Conservation (phyloP, 1,140 invertebrate genomes). For the Megalonaias nervosa region DNA sequence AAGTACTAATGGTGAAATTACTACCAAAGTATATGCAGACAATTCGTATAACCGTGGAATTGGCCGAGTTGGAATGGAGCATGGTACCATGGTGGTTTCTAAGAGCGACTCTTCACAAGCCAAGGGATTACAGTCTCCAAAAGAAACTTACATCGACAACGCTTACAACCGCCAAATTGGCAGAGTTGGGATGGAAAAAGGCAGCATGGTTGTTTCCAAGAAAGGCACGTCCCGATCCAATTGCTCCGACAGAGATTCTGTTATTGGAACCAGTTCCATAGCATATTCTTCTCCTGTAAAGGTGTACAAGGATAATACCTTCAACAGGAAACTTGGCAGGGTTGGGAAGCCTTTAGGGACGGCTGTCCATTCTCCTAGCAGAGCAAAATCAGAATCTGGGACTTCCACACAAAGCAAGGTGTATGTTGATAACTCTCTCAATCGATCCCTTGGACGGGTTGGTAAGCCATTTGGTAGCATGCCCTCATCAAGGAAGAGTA, state of each 20-base stretch:
- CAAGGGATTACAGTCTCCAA: background rate
- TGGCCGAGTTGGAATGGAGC: background rate
- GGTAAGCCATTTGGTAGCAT: constrained; percentile 6
- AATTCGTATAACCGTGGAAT: constrained; percentile 17
- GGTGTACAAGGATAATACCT: constrained; percentile 21
- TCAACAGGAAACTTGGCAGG: constrained; percentile 22
- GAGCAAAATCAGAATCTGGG: background rate
- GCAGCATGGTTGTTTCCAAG: constrained; percentile 11
- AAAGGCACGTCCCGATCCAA: background rate
- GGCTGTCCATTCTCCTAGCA: background rate
- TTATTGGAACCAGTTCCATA: too few relatives aligned
- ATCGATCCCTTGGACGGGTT: constrained; percentile 6
- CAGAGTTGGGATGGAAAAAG: constrained; percentile 32
- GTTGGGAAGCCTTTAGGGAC: constrained; percentile 34
- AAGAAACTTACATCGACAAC: constrained; percentile 28
- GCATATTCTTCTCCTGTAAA: background rate
- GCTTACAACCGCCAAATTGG: constrained; percentile 26
- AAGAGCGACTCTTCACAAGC: background rate
- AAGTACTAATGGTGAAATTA: background rate
- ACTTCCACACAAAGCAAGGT: background rate
- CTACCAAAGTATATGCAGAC: constrained; percentile 22
- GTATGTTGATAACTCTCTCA: constrained; percentile 10
- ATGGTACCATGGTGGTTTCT: too few relatives aligned
- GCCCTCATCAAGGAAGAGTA: constrained; percentile 1
- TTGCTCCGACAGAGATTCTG: too few relatives aligned